Evolutionary conservation across 2,113 vertebrate genomes (phyloP).

Genomic region (Furnarius figulus): DNA sequence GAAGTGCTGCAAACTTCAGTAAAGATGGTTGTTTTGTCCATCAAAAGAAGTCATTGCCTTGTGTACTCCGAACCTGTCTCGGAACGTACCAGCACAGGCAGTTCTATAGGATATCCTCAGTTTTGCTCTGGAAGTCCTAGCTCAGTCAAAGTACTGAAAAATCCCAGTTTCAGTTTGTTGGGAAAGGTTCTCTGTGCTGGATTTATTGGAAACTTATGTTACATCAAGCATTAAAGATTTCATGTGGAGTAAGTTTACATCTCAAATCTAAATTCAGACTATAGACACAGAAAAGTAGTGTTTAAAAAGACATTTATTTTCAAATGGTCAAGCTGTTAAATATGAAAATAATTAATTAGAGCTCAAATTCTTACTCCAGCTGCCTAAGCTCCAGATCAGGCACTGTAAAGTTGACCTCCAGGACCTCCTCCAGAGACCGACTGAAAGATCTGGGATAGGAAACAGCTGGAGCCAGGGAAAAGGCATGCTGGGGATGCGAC

Average conservation of each 20-base stretch:
- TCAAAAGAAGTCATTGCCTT: neutral
- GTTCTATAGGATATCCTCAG: slow-evolving; percentile 8
- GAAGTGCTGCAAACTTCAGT: neutral
- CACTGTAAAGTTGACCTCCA: neutral
- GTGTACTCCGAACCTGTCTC: neutral
- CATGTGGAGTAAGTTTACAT: neutral
- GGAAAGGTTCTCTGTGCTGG: neutral
- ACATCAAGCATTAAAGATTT: neutral
- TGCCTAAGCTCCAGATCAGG: neutral
- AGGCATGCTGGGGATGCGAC: neutral
- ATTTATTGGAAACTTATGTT: neutral
- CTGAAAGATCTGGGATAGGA: neutral
- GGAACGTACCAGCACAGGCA: neutral
- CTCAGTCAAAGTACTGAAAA: neutral
- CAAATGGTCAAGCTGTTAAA: neutral
- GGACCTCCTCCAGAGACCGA: neutral
- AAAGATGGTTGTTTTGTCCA: neutral
- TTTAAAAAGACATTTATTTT: neutral
- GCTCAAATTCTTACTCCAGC: neutral
- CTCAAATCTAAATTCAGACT: neutral
- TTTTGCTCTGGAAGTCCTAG: neutral
- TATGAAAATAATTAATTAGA: neutral
- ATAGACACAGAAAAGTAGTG: neutral
- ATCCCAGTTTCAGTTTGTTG: neutral
- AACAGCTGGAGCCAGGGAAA: neutral